phyloP scores from a whole-genome alignment of 2,113 vertebrate species.

The Prionailurus bengalensis region DNA sequence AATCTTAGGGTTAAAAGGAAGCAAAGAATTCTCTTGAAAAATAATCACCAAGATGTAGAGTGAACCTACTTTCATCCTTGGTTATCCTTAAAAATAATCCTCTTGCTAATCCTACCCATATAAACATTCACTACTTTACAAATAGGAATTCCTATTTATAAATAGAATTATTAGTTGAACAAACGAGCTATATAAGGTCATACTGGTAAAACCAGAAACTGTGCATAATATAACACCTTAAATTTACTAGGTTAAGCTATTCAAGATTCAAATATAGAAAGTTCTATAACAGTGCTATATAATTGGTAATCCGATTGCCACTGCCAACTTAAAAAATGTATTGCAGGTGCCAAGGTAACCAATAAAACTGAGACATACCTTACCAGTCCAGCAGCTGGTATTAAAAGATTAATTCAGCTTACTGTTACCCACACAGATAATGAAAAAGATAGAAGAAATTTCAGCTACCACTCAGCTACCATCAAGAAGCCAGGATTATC shows the following conservation, averaged over 20 bases:
- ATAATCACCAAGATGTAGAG: not conserved
- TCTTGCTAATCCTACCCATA: not conserved
- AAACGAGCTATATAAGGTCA: constrained; percentile 14
- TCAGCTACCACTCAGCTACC: constrained; percentile 7
- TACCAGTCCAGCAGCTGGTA: not conserved
- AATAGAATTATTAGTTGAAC: not conserved
- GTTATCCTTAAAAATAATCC: constrained; percentile 41
- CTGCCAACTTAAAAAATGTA: constrained; percentile 1
- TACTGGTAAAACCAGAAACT: constrained; percentile 41
- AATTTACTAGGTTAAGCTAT: constrained; percentile 3
- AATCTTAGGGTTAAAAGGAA: constrained; percentile 20
- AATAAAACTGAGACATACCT: constrained; percentile 29
- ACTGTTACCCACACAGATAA: constrained; percentile 6
- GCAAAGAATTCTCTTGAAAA: constrained; percentile 30
- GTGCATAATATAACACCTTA: not conserved
- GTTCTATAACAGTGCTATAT: not conserved
- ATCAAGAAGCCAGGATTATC: constrained; percentile 25
- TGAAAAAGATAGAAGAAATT: constrained; percentile 45
- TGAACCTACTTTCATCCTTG: not conserved
- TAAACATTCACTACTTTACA: not conserved
- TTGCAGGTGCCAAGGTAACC: not conserved
- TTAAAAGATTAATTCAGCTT: constrained; percentile 59
- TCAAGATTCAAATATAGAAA: constrained; percentile 1
- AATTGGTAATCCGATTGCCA: not conserved
- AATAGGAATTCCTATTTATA: constrained; percentile 36